Conservation (phyloP, 2,888 invertebrate species). For the Hesperia comma region DNA sequence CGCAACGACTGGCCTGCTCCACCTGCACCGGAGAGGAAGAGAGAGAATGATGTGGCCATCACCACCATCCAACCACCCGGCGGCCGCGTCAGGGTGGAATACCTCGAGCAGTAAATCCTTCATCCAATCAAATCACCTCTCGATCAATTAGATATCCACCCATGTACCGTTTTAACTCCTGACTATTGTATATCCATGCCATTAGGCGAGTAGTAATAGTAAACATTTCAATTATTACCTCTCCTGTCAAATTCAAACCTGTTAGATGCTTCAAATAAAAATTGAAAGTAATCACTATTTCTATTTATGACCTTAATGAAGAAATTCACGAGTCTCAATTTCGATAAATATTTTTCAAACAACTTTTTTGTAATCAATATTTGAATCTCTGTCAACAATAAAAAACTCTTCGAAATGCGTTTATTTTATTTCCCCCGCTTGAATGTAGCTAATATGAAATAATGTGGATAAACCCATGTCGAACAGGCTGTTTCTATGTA, state of each 20-base stretch:
- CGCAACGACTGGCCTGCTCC: constrained; percentile 7
- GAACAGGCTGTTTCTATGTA: no score
- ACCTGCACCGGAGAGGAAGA: not conserved
- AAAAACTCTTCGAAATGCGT: not conserved
- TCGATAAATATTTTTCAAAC: constrained; percentile 4
- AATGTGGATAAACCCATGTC: no score
- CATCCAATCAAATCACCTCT: not conserved
- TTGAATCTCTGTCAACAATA: constrained; percentile 10
- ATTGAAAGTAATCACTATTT: constrained; percentile 1
- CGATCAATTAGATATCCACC: constrained; percentile 14
- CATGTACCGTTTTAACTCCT: constrained; percentile 11
- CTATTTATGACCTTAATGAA: constrained; percentile 10
- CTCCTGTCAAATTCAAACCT: not conserved
- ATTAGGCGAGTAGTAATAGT: constrained; percentile 13
- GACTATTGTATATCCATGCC: constrained; percentile 13
- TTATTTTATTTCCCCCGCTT: not conserved
- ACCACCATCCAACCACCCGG: constrained; percentile 12
- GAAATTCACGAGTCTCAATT: constrained; percentile 6
- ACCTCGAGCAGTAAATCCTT: constrained; percentile 8
- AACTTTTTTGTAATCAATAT: constrained; percentile 7
- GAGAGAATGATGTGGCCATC: not conserved
- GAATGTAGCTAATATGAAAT: not conserved
- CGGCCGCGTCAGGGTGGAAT: constrained; percentile 6
- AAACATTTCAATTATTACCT: not conserved
- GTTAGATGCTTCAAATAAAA: constrained; percentile 10